Percentiles rank a stretch among this genome's conserved stretches.
These are phyloP conservation scores for Drosophila cracens DNA, from an alignment of 2,888 invertebrate genomes.

Conservation along the genomic window DNA sequence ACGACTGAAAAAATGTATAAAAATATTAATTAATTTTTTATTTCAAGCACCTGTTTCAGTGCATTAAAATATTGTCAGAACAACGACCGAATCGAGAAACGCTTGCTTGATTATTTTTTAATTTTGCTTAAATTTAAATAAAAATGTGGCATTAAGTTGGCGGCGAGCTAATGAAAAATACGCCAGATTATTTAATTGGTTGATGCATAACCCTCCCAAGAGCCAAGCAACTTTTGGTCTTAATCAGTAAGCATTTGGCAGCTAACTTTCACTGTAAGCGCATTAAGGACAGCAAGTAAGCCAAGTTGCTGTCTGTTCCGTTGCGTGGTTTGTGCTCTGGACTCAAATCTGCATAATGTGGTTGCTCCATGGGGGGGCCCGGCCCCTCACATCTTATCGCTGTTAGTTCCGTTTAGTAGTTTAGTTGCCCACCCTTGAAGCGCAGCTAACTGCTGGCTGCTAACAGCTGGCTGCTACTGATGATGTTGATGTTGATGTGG, in stretches of 20 bases:
- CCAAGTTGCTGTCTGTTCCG: conserved; percentile 38
- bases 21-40: neutral
- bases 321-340: conserved; percentile 27
- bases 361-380: conserved; percentile 23
- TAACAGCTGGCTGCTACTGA: neutral
- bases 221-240: conserved; percentile 7
- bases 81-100: no score
- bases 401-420: conserved; percentile 17
- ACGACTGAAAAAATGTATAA: neutral
- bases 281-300: conserved; percentile 45
- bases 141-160: neutral
- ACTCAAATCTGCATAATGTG: conserved; percentile 52
- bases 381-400: conserved; percentile 15
- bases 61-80: neutral
- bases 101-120: no score
- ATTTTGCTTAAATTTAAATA: neutral
- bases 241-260: conserved; percentile 12
- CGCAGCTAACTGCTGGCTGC: conserved; percentile 4
- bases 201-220: neutral
- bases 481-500: neutral
- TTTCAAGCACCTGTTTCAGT: neutral
- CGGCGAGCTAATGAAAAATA: neutral
- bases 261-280: conserved; percentile 20
- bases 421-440: conserved; percentile 28
- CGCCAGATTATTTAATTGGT: neutral